Evolutionary conservation across 2,888 invertebrate genomes (phyloP).

Genomic region (Eumacrocentrus americanus): DNA sequence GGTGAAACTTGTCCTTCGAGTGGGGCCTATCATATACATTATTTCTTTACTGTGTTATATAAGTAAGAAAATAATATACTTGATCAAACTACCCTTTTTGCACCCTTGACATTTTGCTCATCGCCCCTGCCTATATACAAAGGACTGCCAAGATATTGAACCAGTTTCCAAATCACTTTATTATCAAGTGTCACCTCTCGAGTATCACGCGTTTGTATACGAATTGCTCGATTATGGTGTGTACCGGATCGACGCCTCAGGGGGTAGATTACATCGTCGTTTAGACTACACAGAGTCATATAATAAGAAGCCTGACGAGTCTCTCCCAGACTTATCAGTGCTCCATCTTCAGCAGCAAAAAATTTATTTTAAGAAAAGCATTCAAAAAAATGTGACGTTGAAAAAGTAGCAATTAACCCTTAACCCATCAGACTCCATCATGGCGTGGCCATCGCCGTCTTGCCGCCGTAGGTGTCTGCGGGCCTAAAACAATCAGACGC

Average conservation of each 20-base stretch:
- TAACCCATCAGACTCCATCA: constrained; percentile 27
- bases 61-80: background rate
- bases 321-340: background rate
- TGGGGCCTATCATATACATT: constrained; percentile 34
- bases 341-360: background rate
- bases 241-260: constrained; percentile 40
- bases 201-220: constrained; percentile 55
- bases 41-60: constrained; percentile 9
- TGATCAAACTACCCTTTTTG: background rate
- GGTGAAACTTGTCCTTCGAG: constrained; percentile 47
- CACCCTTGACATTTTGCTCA: no score
- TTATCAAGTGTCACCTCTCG: constrained; percentile 54
- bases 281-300: constrained; percentile 30
- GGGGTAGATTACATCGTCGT: constrained; percentile 49
- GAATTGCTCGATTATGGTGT: constrained; percentile 51
- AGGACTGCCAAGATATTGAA: no score
- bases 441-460: constrained; percentile 11
- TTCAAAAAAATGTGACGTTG: constrained; percentile 9
- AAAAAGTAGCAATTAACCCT: constrained; percentile 34
- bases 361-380: background rate
- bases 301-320: constrained; percentile 10
- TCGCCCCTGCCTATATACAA: no score
- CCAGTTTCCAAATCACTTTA: constrained; percentile 52
- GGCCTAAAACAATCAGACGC: constrained; percentile 42
- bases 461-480: constrained; percentile 35